Base-by-base conservation (phyloP, 2,797 vertebrate species). In the Pogoniulus pusillus region DNA sequence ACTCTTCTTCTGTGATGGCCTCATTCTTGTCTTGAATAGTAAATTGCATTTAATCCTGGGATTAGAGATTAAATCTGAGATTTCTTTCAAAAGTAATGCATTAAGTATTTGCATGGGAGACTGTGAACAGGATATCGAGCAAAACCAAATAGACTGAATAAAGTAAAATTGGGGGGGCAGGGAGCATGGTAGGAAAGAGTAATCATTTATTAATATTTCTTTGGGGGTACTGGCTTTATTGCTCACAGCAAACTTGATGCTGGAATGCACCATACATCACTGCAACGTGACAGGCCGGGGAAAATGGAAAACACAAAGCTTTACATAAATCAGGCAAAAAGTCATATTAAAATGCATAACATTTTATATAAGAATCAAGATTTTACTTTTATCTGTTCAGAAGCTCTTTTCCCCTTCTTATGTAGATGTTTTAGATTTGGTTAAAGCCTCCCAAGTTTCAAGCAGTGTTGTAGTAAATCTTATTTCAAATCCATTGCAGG, bases 251-350 rank as follows among this genome's bases (percentile, higher is more conserved):
- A 96, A 95, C 94, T 95, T 94, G 88, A 94, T 37, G 49, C 76
- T 96, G 91, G 97, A 97, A 95, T 96, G 73, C 73, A 82, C 74
- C 41, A 78, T 97, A 90, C 55, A 97, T 98, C 96, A 96, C 87
- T 94, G 43, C 78, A 91, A 84, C 78, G 18, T 97, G 97, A 95
- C 96, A 97, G 87, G 47, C 76, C 93, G 94, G 93, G 95, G 96
- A 97, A 98, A 97, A 97, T 97, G 97, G 97, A 97, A 97, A 97
- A 89, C 95, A 96, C 95, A 97, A 96, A 96, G 95, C 93, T 96
- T 97, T 97, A 96, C 94, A 97, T 98, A 97, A 97, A 97, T 97
- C 96, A 97, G 82, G 80, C 41, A 82, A 89, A 96, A 96, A 94
- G 94, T 96, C 69, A 20, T 95, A 96, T 97, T 97, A 96, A 97